Percentiles rank a stretch among this genome's conserved stretches.
Conservation (phyloP, 1,140 invertebrate genomes). For the Parasteatoda tepidariorum region DNA sequence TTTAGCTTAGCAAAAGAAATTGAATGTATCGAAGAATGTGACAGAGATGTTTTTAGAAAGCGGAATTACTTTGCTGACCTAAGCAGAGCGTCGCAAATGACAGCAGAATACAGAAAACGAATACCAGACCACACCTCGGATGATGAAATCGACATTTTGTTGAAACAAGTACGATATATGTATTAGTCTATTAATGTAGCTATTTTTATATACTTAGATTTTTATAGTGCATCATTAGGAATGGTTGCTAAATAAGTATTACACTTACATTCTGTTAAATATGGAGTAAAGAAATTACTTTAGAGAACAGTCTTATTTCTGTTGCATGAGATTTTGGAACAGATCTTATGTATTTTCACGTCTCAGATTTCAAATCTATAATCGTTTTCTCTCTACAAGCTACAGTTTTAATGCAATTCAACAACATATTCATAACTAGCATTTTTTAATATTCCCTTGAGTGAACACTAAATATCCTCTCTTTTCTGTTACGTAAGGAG, state of each 20-base stretch:
- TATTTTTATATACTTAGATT: neutral
- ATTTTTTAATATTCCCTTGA: no score
- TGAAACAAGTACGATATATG: neutral
- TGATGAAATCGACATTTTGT: neutral
- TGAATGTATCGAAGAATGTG: neutral
- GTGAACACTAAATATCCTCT: no score
- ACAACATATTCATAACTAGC: no score
- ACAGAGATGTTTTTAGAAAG: neutral
- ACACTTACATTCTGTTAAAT: neutral
- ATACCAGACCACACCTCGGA: neutral
- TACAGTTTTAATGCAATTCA: no score
- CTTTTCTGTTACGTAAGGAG: no score
- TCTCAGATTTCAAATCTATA: neutral
- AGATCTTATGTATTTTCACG: neutral
- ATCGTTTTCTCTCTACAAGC: no score
- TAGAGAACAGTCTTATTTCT: neutral
- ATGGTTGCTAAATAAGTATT: neutral
- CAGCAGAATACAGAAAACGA: neutral
- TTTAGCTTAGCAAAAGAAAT: constrained; percentile 19
- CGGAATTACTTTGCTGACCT: constrained; percentile 10
- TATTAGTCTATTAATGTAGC: neutral
- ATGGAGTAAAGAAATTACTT: neutral
- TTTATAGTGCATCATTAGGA: neutral
- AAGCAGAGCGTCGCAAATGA: constrained; percentile 2
- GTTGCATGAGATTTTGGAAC: no score